Percentiles rank a stretch among this genome's conserved stretches.
phyloP scores from a whole-genome alignment of 2,113 vertebrate genomes.

The Rafetus swinhoei region DNA sequence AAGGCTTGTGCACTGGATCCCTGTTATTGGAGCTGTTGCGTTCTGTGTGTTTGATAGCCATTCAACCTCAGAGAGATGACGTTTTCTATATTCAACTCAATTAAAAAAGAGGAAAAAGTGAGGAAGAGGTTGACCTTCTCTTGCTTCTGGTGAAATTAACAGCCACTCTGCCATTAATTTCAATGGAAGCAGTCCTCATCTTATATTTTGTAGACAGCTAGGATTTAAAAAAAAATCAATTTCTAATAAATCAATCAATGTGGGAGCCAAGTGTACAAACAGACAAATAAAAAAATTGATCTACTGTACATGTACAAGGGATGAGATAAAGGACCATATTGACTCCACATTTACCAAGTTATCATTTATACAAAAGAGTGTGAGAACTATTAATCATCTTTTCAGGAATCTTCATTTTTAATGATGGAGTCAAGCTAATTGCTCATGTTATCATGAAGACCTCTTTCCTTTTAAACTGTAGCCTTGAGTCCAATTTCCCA shows the following conservation, averaged over 20 bases:
- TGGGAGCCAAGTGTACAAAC: background rate
- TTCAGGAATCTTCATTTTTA: constrained; percentile 23
- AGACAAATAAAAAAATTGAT: accelerated
- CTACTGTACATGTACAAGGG: background rate
- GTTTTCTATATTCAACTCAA: constrained; percentile 33
- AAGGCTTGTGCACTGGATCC: background rate
- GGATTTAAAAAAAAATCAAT: background rate
- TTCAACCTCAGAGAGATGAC: constrained; percentile 1
- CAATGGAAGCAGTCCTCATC: accelerated
- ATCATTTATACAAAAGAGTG: background rate
- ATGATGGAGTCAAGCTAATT: background rate
- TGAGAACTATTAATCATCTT: constrained; percentile 27
- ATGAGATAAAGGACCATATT: background rate
- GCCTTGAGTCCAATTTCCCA: constrained; percentile 20
- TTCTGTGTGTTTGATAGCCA: constrained; percentile 30
- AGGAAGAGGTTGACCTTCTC: background rate
- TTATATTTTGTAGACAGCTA: background rate
- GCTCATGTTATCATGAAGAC: background rate
- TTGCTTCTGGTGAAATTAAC: background rate
- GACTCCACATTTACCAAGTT: background rate
- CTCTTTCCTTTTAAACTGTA: background rate
- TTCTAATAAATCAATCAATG: background rate
- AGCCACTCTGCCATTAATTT: background rate
- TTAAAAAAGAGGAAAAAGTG: background rate
- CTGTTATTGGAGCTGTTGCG: background rate